These are phyloP conservation scores for Megaceryle maxima DNA, from an alignment of 2,113 vertebrate genomes.

Conservation along the genomic window DNA sequence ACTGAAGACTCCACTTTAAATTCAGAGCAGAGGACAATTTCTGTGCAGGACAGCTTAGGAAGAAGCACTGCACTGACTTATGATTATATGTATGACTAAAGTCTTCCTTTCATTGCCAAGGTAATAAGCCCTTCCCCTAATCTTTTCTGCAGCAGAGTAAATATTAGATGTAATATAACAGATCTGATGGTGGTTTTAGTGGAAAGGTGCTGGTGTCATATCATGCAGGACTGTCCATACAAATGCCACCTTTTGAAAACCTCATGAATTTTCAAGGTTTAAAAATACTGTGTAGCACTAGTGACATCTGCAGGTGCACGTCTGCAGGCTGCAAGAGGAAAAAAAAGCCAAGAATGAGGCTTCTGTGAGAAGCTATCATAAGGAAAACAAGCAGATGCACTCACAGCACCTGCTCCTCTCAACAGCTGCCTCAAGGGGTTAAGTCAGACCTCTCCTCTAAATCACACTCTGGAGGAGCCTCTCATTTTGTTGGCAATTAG, in stretches of 20 bases:
- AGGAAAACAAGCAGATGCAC: background rate
- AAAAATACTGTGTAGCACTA: constrained; percentile 17
- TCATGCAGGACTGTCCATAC: background rate
- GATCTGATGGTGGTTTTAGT: background rate
- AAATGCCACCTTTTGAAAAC: background rate
- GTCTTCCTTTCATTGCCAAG: background rate
- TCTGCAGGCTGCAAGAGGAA: background rate
- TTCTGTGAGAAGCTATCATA: background rate
- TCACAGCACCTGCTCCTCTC: background rate
- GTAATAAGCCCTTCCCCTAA: background rate
- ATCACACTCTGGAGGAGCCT: background rate
- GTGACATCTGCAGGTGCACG: constrained; percentile 72
- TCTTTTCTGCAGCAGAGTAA: constrained; percentile 4
- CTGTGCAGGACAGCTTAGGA: background rate
- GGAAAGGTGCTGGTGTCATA: background rate
- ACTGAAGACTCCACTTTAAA: background rate
- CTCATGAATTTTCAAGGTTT: background rate
- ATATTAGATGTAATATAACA: constrained; percentile 21
- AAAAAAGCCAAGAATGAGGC: background rate
- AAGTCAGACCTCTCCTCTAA: background rate
- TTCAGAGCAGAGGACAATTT: background rate
- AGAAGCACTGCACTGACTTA: background rate
- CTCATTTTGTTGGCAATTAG: background rate
- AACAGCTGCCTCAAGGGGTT: too few species aligned
- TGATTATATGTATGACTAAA: background rate